Conservation (phyloP, 2,888 invertebrate species). For the Papilio protenor region DNA sequence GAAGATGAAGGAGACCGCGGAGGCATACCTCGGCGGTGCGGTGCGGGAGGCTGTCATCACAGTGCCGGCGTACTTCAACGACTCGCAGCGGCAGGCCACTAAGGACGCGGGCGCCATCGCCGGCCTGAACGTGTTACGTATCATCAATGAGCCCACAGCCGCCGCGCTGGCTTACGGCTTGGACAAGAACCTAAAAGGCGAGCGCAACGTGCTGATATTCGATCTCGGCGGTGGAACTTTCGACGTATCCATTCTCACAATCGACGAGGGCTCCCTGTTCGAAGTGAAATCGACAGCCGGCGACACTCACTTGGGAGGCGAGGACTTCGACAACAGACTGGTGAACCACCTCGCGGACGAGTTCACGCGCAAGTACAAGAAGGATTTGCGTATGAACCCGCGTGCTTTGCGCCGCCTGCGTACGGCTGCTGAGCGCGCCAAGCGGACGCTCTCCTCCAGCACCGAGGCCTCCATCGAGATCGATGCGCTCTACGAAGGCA, state of each 20-base stretch:
- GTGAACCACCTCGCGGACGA: conserved; percentile 88
- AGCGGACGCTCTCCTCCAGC: conserved; percentile 90
- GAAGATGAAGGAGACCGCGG: conserved; percentile 87
- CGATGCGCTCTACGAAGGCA: conserved; percentile 89
- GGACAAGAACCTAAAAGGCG: conserved; percentile 87
- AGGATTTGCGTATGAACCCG: conserved; percentile 87
- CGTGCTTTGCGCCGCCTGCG: conserved; percentile 88
- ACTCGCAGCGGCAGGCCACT: conserved; percentile 90
- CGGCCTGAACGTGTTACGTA: conserved; percentile 91
- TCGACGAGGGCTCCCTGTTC: conserved; percentile 90
- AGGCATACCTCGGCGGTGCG: conserved; percentile 87
- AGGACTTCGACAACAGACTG: conserved; percentile 87
- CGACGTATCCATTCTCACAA: conserved; percentile 92
- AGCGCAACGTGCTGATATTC: conserved; percentile 86
- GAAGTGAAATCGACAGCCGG: conserved; percentile 93
- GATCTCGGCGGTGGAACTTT: conserved; percentile 89
- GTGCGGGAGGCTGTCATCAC: conserved; percentile 91
- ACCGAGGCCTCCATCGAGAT: conserved; percentile 90
- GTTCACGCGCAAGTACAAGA: conserved; percentile 88
- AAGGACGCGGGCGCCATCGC: conserved; percentile 93
- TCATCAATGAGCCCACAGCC: conserved; percentile 93
- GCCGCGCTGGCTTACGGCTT: conserved; percentile 90
- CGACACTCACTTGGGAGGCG: conserved; percentile 93
- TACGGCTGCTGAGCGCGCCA: conserved; percentile 91
- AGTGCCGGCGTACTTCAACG: conserved; percentile 92